A percentile compares a stretch with the other conserved stretches of the same genome.
These are phyloP conservation scores for Drosophila subobscura DNA, from an alignment of 1,140 invertebrate genomes.

Conservation along the genomic window DNA sequence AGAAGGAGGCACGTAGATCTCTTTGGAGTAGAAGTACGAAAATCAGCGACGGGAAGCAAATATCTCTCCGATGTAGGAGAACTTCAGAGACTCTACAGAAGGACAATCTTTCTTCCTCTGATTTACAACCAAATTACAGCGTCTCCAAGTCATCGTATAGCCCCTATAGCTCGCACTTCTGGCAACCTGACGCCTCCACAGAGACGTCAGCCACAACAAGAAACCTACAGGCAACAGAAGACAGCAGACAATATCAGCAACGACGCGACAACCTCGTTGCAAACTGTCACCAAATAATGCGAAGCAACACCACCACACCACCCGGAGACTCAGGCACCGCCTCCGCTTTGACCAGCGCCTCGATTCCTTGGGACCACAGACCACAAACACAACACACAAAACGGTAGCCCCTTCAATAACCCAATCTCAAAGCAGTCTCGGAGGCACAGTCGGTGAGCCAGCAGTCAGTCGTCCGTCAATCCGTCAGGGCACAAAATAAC, in stretches of 20 bases:
- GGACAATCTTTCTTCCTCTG: no score
- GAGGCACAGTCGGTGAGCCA: conserved; percentile 4
- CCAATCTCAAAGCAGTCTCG: no score
- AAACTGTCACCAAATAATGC: conserved; percentile 67
- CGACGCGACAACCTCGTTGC: conserved; percentile 11
- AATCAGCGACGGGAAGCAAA: no score
- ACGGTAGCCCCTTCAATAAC: conserved; percentile 42
- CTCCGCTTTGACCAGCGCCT: conserved; percentile 6
- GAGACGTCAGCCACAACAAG: conserved; percentile 5
- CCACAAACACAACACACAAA: conserved; percentile 9
- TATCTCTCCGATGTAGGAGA: no score
- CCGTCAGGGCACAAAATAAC: conserved; percentile 47
- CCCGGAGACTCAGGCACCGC: conserved; percentile 6
- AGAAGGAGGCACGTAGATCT: conserved; percentile 20
- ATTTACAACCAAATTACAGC: no score
- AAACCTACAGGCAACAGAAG: conserved; percentile 27
- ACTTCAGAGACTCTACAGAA: no score
- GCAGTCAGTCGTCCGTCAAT: conserved; percentile 42
- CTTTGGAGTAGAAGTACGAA: no score
- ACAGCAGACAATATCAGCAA: conserved; percentile 9
- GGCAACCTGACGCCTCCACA: conserved; percentile 28
- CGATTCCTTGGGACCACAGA: conserved; percentile 27
- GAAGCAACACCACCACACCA: conserved; percentile 20
- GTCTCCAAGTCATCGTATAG: neutral
- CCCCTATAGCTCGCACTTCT: neutral